phyloP scores from a whole-genome alignment of 1,140 invertebrate species.

The Parasteatoda tepidariorum region DNA sequence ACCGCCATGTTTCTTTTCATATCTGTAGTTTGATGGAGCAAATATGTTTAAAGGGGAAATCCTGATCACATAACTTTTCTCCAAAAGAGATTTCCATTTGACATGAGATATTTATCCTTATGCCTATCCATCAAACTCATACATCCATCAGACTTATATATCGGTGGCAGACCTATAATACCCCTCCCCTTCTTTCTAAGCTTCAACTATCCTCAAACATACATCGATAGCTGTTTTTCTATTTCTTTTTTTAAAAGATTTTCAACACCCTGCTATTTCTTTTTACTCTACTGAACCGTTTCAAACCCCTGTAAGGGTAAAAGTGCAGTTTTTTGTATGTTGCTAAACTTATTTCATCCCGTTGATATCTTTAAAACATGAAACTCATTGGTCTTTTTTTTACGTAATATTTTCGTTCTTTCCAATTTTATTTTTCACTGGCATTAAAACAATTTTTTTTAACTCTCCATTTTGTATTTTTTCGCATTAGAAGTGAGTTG shows the following conservation, averaged over 20 bases:
- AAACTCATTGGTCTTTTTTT: constrained; percentile 24
- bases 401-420: neutral
- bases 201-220: constrained; percentile 6
- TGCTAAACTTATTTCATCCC: neutral
- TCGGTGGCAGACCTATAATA: constrained; percentile 31
- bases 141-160: constrained; percentile 47
- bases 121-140: constrained; percentile 44
- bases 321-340: neutral
- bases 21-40: neutral
- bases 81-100: constrained; percentile 49
- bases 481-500: neutral
- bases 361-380: constrained; percentile 54
- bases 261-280: neutral
- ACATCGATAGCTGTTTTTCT: neutral
- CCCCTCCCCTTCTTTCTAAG: constrained; percentile 10
- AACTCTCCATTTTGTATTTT: no score
- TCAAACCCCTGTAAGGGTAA: constrained; percentile 17
- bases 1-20: neutral
- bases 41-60: constrained; percentile 32
- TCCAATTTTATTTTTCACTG: no score
- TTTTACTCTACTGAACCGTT: constrained; percentile 15
- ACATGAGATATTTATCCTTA: constrained; percentile 44
- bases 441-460: no score
- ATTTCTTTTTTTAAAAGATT: neutral
- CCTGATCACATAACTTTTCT: constrained; percentile 17